These are phyloP conservation scores for Isaurus tuberculatus DNA, from an alignment of 92 coral and sea anemone genomes.

Conservation along the genomic window DNA sequence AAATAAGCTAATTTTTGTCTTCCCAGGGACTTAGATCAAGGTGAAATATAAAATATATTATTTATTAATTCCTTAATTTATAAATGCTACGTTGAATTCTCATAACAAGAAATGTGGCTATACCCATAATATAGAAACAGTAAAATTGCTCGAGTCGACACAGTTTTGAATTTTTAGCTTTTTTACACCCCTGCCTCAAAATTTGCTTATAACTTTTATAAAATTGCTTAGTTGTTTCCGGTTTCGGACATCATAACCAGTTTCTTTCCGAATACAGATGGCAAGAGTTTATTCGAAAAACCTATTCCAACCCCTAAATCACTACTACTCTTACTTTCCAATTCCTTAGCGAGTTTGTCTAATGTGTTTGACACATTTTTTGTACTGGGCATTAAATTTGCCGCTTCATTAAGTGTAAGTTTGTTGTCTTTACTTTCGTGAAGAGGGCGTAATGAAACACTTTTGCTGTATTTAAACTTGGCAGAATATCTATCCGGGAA, in stretches of 20 bases:
- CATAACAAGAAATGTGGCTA: no score
- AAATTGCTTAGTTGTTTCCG: slow-evolving; percentile 7
- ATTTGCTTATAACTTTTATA: not conserved
- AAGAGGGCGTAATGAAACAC: slow-evolving; percentile 60
- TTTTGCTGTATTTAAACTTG: slow-evolving; percentile 48
- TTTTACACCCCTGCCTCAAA: not conserved
- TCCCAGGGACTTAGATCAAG: no score
- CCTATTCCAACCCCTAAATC: slow-evolving; percentile 48
- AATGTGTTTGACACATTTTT: slow-evolving; percentile 63
- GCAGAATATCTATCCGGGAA: slow-evolving; percentile 66
- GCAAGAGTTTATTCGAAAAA: slow-evolving; percentile 69
- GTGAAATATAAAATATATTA: no score
- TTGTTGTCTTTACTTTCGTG: slow-evolving; percentile 69
- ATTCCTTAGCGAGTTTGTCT: slow-evolving; percentile 71
- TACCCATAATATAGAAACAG: no score
- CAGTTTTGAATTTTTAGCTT: no score
- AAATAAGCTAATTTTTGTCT: no score
- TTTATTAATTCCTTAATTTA: no score
- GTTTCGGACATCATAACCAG: slow-evolving; percentile 62
- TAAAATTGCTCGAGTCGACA: no score
- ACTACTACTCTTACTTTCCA: slow-evolving; percentile 64
- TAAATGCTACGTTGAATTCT: no score
- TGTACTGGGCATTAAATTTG: slow-evolving; percentile 74
- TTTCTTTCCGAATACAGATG: slow-evolving; percentile 86
- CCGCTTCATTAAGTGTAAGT: slow-evolving; percentile 85